Conservation (phyloP, 2,888 invertebrate species). For the Sphinx pinastri region DNA sequence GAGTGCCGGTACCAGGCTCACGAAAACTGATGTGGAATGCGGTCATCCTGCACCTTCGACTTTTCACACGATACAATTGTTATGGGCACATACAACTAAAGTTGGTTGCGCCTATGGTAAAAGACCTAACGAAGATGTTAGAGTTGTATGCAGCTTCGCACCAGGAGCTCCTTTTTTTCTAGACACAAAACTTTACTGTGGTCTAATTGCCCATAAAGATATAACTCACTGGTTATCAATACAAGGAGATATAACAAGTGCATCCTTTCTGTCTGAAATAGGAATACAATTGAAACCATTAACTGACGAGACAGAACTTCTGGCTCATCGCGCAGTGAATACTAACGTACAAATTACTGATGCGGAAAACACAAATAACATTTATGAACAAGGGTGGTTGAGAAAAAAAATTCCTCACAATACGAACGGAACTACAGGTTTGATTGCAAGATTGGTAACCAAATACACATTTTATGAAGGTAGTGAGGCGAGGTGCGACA, state of each 20-base stretch:
- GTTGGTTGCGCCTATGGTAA: slow-evolving; percentile 71
- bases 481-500: slow-evolving; percentile 60
- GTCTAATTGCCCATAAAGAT: slow-evolving; percentile 56
- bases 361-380: slow-evolving; percentile 53
- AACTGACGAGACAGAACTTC: background rate
- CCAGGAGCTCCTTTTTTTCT: slow-evolving; percentile 71
- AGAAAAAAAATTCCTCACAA: slow-evolving; percentile 42
- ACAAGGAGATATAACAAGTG: slow-evolving; percentile 17
- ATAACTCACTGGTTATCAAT: slow-evolving; percentile 35
- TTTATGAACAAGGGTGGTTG: slow-evolving; percentile 55
- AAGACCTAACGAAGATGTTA: slow-evolving; percentile 56
- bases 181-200: slow-evolving; percentile 63
- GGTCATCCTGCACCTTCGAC: slow-evolving; percentile 61
- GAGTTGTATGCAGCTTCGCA: slow-evolving; percentile 72
- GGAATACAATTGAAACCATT: slow-evolving; percentile 12
- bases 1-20: slow-evolving; percentile 57
- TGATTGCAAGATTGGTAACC: slow-evolving; percentile 64
- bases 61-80: slow-evolving; percentile 63
- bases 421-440: slow-evolving; percentile 58
- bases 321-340: slow-evolving; percentile 28
- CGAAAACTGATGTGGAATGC: slow-evolving; percentile 61
- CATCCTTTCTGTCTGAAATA: background rate
- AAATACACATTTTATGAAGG: slow-evolving; percentile 62
- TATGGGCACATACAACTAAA: slow-evolving; percentile 72
- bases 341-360: slow-evolving; percentile 45